A percentile compares a stretch with the other conserved stretches of the same genome.
phyloP scores from a whole-genome alignment of 2,113 vertebrate species.

The Columbina picui region DNA sequence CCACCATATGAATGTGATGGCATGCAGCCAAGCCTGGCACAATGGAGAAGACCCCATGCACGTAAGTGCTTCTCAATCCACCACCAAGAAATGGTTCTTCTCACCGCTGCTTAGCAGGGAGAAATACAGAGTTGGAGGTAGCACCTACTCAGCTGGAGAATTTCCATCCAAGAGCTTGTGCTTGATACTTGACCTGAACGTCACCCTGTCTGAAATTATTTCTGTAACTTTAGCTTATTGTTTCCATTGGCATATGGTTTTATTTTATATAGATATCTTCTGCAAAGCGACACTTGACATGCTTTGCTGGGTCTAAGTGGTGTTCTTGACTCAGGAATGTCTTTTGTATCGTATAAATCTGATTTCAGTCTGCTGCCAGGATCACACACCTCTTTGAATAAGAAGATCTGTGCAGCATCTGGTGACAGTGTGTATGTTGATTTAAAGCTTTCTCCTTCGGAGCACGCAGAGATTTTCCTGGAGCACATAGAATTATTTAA shows the following conservation, averaged over 20 bases:
- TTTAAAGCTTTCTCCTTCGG: constrained; percentile 30
- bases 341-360: neutral
- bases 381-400: neutral
- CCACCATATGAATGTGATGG: rapidly evolving
- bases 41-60: neutral
- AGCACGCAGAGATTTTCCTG: constrained; percentile 3
- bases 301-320: neutral
- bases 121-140: neutral
- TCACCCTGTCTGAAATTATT: neutral
- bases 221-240: neutral
- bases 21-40: neutral
- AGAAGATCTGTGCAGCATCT: constrained; percentile 37
- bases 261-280: neutral
- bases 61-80: rapidly evolving
- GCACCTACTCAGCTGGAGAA: neutral
- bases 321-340: neutral
- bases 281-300: neutral
- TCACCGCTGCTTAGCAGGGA: neutral
- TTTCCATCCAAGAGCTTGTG: neutral
- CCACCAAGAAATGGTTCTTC: neutral
- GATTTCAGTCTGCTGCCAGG: neutral
- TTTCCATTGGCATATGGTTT: neutral
- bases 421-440: neutral
- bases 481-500: constrained; percentile 15
- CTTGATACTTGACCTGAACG: neutral